Percentiles rank a stretch among this genome's conserved stretches.
Evolutionary conservation across 2,113 vertebrate genomes (phyloP).

Genomic region (Aegithalos caudatus): DNA sequence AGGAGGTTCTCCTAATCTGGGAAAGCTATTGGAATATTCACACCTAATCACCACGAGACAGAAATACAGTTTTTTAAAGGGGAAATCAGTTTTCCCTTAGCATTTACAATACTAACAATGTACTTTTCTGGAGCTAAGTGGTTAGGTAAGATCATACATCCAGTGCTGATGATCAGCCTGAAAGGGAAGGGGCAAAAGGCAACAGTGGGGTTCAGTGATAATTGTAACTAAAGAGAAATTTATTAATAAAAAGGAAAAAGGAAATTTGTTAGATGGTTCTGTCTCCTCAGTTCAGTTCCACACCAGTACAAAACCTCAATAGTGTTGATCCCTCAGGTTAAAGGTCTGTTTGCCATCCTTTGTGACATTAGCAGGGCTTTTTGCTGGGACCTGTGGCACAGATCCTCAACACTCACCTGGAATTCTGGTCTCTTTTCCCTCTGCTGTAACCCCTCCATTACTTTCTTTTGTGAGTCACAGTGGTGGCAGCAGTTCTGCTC

Average conservation of each 20-base stretch:
- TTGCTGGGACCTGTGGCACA: neutral
- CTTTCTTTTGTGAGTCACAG: neutral
- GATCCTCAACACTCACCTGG: neutral
- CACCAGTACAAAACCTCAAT: neutral
- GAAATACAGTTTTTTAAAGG: slow-evolving; percentile 5
- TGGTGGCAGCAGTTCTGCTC: neutral
- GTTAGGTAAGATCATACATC: neutral
- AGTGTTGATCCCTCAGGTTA: neutral
- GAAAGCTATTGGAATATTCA: slow-evolving; percentile 27
- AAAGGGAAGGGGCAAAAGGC: neutral
- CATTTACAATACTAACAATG: slow-evolving; percentile 8
- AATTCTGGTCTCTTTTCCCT: neutral
- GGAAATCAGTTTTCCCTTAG: slow-evolving; percentile 28
- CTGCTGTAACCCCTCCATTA: rapidly evolving
- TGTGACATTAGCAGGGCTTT: neutral
- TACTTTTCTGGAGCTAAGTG: neutral
- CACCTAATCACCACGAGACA: neutral
- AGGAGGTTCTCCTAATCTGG: neutral
- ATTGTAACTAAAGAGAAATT: neutral
- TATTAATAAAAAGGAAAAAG: neutral
- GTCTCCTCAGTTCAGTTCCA: neutral
- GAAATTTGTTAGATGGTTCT: neutral
- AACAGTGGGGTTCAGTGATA: neutral
- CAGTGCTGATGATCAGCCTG: neutral
- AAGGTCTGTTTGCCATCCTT: neutral